Base-by-base conservation (phyloP, 1,140 invertebrate genomes). In the Heliconius melpomene region DNA sequence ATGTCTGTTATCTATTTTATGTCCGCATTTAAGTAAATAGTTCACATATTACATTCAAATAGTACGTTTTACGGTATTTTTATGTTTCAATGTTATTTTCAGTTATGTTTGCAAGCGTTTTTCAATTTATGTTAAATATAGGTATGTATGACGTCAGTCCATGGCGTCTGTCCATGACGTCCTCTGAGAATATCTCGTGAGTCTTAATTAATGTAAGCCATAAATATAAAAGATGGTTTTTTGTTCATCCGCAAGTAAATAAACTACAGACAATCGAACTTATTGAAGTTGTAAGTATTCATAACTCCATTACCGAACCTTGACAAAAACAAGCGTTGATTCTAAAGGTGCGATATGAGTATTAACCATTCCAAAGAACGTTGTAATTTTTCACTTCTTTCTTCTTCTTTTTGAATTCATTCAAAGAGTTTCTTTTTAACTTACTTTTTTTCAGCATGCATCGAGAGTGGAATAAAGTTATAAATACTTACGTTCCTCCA, bases 401-500 rank as follows among this genome's bases (percentile, higher is more conserved):
- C 13, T 3, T 5, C 13, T 16, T 46, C 13, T 16, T 46, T 46
- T 11, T 46, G 40, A 9, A 46, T 13, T 46, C 13, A 16, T 13
- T 46, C 40, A 16, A 16, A 16, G 2, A 16, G 13, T 16, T 16
- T 46, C 16, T 46, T 46, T 16, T 46, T 1, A 46, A 16, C 2
- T 16, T 46, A 46, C 0, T 46, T 46, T 52, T 20, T 52, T 20
- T 52, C 7, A 52, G 5, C 18, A 7, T 52, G 7, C 1, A 52
- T 52, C 50, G 1, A 52, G 50, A 52, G 2, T 18, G 50, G 50
- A 18, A 23, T n/a, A 57, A 57, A 57, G 54, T 23, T 23, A 57
- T 20, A 57, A 20, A 57, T 57, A 91, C 92, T 93, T 40, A 93
- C 92, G 80, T 89, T 72, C 92, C 90, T 36, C 92, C 92, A 74